Evolutionary conservation across 2,797 vertebrate genomes (phyloP).

Genomic region (Cygnus olor): DNA sequence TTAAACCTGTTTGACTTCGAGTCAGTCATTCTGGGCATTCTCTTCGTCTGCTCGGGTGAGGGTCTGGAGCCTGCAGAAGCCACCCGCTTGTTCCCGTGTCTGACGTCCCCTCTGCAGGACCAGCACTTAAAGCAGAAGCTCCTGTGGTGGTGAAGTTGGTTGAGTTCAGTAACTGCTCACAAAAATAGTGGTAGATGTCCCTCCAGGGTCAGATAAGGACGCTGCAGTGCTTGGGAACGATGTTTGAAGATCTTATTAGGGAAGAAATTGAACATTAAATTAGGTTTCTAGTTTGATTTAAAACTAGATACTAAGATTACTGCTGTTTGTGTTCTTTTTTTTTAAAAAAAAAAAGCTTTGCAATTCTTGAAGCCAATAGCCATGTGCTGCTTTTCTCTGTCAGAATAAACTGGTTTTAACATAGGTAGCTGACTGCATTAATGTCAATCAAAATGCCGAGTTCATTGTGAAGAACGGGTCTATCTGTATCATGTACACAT

Average conservation of each 20-base stretch:
- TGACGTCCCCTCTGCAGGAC: not conserved
- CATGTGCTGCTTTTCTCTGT: not conserved
- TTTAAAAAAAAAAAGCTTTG: not conserved
- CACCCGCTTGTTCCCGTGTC: not conserved
- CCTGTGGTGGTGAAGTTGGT: not conserved
- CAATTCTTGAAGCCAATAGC: not conserved
- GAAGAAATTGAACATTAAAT: not conserved
- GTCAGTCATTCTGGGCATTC: slow-evolving; percentile 67
- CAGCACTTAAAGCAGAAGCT: not conserved
- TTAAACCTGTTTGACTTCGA: slow-evolving; percentile 70
- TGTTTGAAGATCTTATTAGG: not conserved
- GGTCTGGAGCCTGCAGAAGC: slow-evolving; percentile 16
- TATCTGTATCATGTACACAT: not conserved
- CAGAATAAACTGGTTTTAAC: not conserved
- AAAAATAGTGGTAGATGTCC: not conserved
- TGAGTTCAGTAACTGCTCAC: not conserved
- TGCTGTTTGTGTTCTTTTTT: not conserved
- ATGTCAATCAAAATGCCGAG: not conserved
- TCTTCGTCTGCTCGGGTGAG: not conserved
- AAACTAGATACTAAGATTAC: not conserved
- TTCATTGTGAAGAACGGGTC: not conserved
- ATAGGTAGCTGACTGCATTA: not conserved
- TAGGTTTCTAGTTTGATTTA: not conserved
- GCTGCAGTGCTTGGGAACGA: not conserved
- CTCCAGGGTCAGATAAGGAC: not conserved